Evolutionary conservation across 2,888 invertebrate species (phyloP).

Genomic region (Meta bourneti): DNA sequence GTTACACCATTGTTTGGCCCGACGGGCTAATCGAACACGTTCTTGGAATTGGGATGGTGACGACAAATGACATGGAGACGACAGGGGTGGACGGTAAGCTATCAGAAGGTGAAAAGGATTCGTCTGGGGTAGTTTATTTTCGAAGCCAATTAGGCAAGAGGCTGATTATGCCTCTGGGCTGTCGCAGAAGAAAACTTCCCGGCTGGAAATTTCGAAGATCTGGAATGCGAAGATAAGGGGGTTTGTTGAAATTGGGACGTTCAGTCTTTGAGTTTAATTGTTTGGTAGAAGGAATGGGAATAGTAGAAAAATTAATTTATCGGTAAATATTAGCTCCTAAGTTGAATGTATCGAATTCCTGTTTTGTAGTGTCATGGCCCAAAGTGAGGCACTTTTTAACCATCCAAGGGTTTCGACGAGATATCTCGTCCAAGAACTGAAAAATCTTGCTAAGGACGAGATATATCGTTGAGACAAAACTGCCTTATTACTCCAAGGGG

Average conservation of each 20-base stretch:
- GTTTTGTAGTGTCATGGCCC: too few relatives aligned
- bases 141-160: slow-evolving; percentile 42
- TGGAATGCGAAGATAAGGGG: background rate
- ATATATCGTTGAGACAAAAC: too few relatives aligned
- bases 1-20: background rate
- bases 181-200: background rate
- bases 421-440: too few relatives aligned
- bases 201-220: background rate
- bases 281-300: background rate
- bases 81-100: background rate
- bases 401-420: too few relatives aligned
- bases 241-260: background rate
- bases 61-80: background rate
- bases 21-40: slow-evolving; percentile 52
- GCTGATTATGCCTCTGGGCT: slow-evolving; percentile 38
- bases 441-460: too few relatives aligned
- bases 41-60: slow-evolving; percentile 27
- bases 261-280: background rate
- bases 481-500: too few relatives aligned
- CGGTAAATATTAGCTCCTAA: too few relatives aligned
- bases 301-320: too few relatives aligned
- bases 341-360: too few relatives aligned
- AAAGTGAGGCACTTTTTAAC: too few relatives aligned
- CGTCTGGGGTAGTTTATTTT: slow-evolving; percentile 43
- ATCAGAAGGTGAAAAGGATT: slow-evolving; percentile 26